Conservation (phyloP, 2,113 vertebrate genomes). For the Dicrurus megarhynchus region DNA sequence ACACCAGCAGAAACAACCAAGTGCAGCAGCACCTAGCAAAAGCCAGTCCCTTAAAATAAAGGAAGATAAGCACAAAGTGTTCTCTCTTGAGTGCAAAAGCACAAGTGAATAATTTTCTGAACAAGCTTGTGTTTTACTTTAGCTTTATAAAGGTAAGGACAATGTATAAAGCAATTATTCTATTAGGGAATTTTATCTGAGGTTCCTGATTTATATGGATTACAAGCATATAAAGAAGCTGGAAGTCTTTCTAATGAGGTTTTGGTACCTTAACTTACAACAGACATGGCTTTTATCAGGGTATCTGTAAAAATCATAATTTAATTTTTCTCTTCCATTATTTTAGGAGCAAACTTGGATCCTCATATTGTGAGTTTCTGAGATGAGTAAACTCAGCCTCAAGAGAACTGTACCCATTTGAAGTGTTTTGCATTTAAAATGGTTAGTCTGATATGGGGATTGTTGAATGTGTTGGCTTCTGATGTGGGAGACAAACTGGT, state of each 20-base stretch:
- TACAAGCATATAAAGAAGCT: not conserved
- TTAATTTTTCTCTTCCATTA: not conserved
- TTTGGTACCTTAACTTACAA: not conserved
- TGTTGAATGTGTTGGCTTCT: not conserved
- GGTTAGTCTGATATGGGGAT: not conserved
- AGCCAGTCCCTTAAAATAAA: not conserved
- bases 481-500: not conserved
- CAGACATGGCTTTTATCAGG: not conserved
- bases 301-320: not conserved
- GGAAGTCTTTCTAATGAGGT: not conserved
- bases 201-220: not conserved
- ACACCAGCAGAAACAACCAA: not conserved
- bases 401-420: not conserved
- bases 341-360: not conserved
- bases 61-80: not conserved
- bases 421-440: not conserved
- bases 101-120: not conserved
- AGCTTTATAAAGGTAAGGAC: not conserved
- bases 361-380: not conserved
- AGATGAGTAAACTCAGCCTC: not conserved
- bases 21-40: not conserved
- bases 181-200: not conserved
- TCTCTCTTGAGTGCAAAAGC: not conserved
- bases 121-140: not conserved
- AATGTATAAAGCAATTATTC: not conserved